These are phyloP conservation scores for Cavia porcellus DNA, from an alignment of 2,113 vertebrate genomes.

Conservation along the genomic window DNA sequence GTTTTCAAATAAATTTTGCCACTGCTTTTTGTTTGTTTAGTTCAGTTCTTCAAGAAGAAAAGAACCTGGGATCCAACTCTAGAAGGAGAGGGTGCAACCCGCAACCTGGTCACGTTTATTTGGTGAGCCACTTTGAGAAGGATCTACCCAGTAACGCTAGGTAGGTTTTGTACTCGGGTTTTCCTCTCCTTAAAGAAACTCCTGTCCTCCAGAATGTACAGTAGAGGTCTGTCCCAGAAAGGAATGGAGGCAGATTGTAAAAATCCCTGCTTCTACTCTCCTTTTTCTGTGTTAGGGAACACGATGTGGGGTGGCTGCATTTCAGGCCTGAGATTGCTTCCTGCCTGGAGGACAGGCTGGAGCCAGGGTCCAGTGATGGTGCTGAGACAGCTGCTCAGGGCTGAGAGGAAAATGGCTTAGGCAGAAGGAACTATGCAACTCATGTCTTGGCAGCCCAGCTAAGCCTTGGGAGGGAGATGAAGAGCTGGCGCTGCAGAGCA, in stretches of 20 bases:
- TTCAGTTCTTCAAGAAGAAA: background rate
- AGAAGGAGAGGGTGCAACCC: background rate
- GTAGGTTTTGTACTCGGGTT: background rate
- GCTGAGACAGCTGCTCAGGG: background rate
- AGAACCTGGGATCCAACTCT: background rate
- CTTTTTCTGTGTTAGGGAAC: background rate
- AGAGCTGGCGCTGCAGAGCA: background rate
- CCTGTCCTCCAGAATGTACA: background rate
- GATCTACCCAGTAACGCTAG: background rate
- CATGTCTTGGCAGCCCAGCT: background rate
- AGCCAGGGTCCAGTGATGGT: background rate
- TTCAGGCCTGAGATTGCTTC: background rate
- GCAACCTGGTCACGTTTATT: background rate
- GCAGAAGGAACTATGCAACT: background rate
- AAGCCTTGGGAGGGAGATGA: background rate
- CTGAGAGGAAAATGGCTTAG: background rate
- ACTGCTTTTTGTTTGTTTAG: background rate
- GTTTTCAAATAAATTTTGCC: background rate
- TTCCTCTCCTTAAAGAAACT: background rate
- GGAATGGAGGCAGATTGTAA: background rate
- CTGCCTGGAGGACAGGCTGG: background rate
- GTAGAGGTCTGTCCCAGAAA: background rate
- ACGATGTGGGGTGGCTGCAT: no score
- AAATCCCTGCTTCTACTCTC: background rate
- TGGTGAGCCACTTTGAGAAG: background rate